Base-by-base conservation (phyloP, 64 coral and sea anemone species). In the Montipora capricornis region DNA sequence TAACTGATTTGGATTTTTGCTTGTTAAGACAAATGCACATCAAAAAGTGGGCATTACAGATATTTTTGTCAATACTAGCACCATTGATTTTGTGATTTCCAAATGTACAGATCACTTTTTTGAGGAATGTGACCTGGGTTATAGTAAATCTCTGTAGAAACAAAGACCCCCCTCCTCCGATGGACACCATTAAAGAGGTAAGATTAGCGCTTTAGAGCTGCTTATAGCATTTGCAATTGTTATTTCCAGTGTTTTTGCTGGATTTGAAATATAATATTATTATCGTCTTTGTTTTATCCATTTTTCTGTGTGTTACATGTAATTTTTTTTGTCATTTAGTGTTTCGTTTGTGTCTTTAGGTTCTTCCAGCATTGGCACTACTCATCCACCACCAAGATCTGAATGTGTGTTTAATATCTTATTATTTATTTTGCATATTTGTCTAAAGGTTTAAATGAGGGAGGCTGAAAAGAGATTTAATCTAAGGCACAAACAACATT, bases 121-220 rank as follows among this genome's bases (percentile, higher is more conserved):
- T 99, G 66, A 94, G 97, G 48, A 99, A 99, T 89, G 97, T 99
- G 13, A 99, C 97, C 22, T 99, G 97, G 97, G 97, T 99, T 47
- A 93, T 99, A 20, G 97, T 99, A 47, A 99, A 99, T 76, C 81
- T 99, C 15, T 99, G 97, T 88, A 92, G 97, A 66, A 99, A 99
- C 75, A 99, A 99, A 89, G 95, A 99, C 17, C 97, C 97, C 0
- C 91, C 97, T 74, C 97, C 97, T 15, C 86, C 95, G 7, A 94
- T 99, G 80, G 95, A 96, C 5, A 99, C 97, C 0, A 99, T 99
- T 68, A 82, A 87, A 94, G 97, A 99, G 78, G 97, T 95, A 83
- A 47, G 74, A 69, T 74, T 6, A 44, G 44, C 45, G 0, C 14
- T 70, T 47, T 7, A 44, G 44, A 5, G 4, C 68, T 20, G 68